Evolutionary conservation across 2,797 vertebrate species (phyloP).

Genomic region (Oreortyx pictus): DNA sequence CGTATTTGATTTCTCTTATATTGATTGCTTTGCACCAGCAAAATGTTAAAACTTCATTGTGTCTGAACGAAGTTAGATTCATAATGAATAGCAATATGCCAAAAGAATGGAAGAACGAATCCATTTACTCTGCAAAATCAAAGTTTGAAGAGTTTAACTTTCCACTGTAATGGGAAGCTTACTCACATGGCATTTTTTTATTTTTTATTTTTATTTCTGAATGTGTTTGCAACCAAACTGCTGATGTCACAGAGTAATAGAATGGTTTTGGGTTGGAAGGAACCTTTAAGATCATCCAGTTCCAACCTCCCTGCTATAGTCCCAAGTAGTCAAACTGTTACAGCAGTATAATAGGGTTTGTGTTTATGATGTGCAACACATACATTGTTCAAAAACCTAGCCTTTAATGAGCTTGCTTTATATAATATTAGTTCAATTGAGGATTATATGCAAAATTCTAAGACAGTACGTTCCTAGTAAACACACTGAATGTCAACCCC

Average conservation of each 20-base stretch:
- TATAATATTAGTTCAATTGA: background rate
- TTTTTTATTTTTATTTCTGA: background rate
- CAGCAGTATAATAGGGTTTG: fast-evolving
- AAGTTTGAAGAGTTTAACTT: background rate
- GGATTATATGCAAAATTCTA: background rate
- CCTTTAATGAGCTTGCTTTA: background rate
- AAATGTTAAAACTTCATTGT: background rate
- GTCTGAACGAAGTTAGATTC: background rate
- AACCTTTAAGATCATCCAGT: no score
- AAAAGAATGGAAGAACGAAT: background rate
- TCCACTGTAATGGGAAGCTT: background rate
- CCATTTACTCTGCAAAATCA: background rate
- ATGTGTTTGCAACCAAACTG: background rate
- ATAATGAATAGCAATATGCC: background rate
- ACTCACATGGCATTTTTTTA: fast-evolving
- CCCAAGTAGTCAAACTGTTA: background rate
- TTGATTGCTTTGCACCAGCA: background rate
- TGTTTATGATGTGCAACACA: background rate
- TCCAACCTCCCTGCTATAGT: no score
- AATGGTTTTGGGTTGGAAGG: no score
- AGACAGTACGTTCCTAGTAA: background rate
- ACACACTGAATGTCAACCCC: fast-evolving
- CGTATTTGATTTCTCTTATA: background rate
- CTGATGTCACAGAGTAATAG: background rate
- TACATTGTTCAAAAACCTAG: background rate